phyloP scores from a whole-genome alignment of 2,888 invertebrate genomes.

The Trichacis sp. region DNA sequence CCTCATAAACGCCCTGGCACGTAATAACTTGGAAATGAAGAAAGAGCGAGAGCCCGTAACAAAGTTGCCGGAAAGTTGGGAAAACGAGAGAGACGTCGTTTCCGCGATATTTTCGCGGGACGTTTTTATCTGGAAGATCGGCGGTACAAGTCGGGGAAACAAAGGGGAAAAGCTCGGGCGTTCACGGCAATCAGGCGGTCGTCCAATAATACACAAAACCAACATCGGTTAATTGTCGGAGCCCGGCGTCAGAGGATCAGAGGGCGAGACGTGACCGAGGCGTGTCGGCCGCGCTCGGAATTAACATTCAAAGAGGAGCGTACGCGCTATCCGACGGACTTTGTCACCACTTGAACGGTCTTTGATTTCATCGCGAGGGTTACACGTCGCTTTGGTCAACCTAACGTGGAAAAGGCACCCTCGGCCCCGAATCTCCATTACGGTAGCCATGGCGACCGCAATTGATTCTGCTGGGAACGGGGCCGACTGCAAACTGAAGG shows the following conservation, averaged over 20 bases:
- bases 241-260: constrained; percentile 6
- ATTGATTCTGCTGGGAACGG: constrained; percentile 64
- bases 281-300: constrained; percentile 22
- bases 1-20: background rate
- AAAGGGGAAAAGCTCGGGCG: constrained; percentile 5
- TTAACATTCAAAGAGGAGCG: constrained; percentile 25
- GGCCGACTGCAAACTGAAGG: constrained; percentile 45
- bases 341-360: constrained; percentile 38
- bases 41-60: constrained; percentile 8
- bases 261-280: constrained; percentile 8
- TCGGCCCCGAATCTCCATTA: constrained; percentile 64
- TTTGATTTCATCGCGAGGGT: constrained; percentile 39
- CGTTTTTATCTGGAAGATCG: too few relatives aligned
- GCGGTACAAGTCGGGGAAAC: background rate
- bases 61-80: constrained; percentile 5
- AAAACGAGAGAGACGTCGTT: too few relatives aligned
- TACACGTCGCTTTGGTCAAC: constrained; percentile 37
- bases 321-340: constrained; percentile 22
- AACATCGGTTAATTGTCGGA: constrained; percentile 27
- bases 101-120: too few relatives aligned
- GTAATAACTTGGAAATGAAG: constrained; percentile 1
- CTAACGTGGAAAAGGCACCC: constrained; percentile 60
- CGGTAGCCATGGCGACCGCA: constrained; percentile 67
- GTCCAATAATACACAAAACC: constrained; percentile 22
- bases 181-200: constrained; percentile 10